Evolutionary conservation across 1,140 invertebrate species (phyloP).

Genomic region (Brachionus asplanchnoidis): DNA sequence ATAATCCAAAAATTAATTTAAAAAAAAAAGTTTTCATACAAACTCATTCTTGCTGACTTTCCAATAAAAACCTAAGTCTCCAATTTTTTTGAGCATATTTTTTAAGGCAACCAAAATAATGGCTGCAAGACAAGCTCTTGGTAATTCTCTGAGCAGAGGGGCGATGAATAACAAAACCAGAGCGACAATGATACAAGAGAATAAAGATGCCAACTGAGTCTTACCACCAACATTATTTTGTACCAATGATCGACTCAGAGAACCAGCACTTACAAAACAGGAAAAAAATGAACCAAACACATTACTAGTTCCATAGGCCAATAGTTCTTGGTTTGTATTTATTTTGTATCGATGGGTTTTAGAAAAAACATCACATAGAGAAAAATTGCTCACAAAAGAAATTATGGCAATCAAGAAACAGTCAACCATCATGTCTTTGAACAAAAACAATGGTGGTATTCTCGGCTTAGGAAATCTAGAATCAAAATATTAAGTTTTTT

Average conservation of each 20-base stretch:
- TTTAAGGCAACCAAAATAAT: slow-evolving; percentile 60
- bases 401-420: slow-evolving; percentile 69
- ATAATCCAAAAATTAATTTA: not conserved
- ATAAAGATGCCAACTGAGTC: slow-evolving; percentile 50
- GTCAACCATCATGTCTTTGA: not conserved
- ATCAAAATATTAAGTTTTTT: not conserved
- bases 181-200: slow-evolving; percentile 51
- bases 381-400: slow-evolving; percentile 81
- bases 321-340: slow-evolving; percentile 73
- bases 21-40: too few species aligned
- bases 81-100: slow-evolving; percentile 57
- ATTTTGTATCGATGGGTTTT: slow-evolving; percentile 79
- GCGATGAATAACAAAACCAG: slow-evolving; percentile 59
- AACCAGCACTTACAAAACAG: slow-evolving; percentile 60
- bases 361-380: slow-evolving; percentile 84
- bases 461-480: not conserved
- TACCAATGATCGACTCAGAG: slow-evolving; percentile 58
- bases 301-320: slow-evolving; percentile 59
- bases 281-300: slow-evolving; percentile 59
- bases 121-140: slow-evolving; percentile 50
- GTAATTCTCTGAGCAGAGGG: slow-evolving; percentile 55
- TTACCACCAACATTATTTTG: slow-evolving; percentile 58
- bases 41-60: slow-evolving; percentile 53
- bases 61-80: slow-evolving; percentile 47
- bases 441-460: not conserved